A percentile compares a stretch with the other conserved stretches of the same genome.
Evolutionary conservation across 2,888 invertebrate genomes (phyloP).

Genomic region (Xanthorhoe designata): DNA sequence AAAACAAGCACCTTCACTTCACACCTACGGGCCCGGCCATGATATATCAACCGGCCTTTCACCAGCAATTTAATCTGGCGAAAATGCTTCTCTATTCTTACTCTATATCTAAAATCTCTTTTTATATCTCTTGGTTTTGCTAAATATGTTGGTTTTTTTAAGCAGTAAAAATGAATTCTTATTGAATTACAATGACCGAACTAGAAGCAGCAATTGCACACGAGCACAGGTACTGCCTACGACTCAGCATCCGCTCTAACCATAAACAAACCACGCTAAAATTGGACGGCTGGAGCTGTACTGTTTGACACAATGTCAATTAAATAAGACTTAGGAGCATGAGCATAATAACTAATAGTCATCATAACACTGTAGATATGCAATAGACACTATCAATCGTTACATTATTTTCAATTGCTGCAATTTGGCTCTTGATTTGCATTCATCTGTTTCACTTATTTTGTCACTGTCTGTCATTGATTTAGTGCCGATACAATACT

Average conservation of each 20-base stretch:
- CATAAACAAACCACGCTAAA: conserved; percentile 77
- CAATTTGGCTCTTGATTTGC: conserved; percentile 43
- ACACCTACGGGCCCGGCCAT: conserved; percentile 27
- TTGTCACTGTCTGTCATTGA: conserved; percentile 31
- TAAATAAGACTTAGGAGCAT: conserved; percentile 25
- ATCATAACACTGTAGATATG: not conserved
- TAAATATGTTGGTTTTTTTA: too few relatives aligned
- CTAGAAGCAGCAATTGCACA: conserved; percentile 39
- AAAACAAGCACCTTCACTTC: conserved; percentile 39
- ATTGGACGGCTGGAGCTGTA: conserved; percentile 60
- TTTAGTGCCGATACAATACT: conserved; percentile 12
- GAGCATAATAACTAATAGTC: not conserved
- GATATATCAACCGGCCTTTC: conserved; percentile 30
- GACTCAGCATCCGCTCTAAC: conserved; percentile 72
- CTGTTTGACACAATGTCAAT: conserved; percentile 75
- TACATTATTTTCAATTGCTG: conserved; percentile 59
- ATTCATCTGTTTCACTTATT: conserved; percentile 64
- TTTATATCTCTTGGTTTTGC: too few relatives aligned
- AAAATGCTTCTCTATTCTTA: conserved; percentile 21
- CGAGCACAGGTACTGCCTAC: conserved; percentile 48
- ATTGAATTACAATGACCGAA: conserved; percentile 10
- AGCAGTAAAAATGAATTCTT: conserved; percentile 8
- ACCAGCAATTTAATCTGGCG: conserved; percentile 24
- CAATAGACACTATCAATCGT: conserved; percentile 15
- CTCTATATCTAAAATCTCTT: too few relatives aligned